These are phyloP conservation scores for Eulimnadia texana DNA, from an alignment of 1,140 invertebrate genomes.

Conservation along the genomic window DNA sequence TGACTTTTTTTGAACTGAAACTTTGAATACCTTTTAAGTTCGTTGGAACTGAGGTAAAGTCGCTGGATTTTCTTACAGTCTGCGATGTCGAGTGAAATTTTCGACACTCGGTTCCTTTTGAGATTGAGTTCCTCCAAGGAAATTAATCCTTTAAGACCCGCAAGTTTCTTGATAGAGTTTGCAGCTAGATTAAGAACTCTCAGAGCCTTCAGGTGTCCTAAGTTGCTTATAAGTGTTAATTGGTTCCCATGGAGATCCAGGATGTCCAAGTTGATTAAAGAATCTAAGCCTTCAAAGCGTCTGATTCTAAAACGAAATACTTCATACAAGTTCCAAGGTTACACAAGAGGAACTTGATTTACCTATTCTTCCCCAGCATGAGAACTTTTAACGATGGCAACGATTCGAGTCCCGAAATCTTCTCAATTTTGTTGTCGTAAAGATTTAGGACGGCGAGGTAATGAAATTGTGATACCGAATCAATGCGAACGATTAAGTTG, in stretches of 20 bases:
- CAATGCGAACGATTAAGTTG: conserved; percentile 16
- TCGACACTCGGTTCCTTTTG: conserved; percentile 12
- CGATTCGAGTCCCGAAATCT: conserved; percentile 13
- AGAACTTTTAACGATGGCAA: conserved; percentile 13
- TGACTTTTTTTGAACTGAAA: too few species aligned
- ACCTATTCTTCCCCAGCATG: conserved; percentile 18
- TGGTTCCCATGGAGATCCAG: conserved; percentile 17
- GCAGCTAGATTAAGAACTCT: conserved; percentile 17
- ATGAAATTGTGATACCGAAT: conserved; percentile 12
- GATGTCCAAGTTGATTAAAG: conserved; percentile 14
- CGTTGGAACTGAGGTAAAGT: conserved; percentile 15
- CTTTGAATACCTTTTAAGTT: conserved; percentile 10
- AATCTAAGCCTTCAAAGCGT: conserved; percentile 13
- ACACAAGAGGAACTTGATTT: too few species aligned
- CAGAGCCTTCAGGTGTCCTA: conserved; percentile 1
- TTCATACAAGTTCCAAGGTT: too few species aligned
- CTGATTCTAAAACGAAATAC: conserved; percentile 6
- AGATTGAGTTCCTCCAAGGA: conserved; percentile 15
- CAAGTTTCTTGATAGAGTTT: conserved; percentile 13
- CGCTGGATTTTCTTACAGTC: conserved; percentile 8
- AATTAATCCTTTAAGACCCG: conserved; percentile 5
- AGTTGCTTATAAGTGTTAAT: conserved; percentile 7
- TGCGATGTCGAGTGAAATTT: background rate
- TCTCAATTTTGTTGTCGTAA: conserved; percentile 18
- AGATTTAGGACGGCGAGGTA: conserved; percentile 15